A percentile compares a stretch with the other conserved stretches of the same genome.
These are phyloP conservation scores for Octopus sinensis DNA, from an alignment of 1,140 invertebrate species.

Conservation along the genomic window DNA sequence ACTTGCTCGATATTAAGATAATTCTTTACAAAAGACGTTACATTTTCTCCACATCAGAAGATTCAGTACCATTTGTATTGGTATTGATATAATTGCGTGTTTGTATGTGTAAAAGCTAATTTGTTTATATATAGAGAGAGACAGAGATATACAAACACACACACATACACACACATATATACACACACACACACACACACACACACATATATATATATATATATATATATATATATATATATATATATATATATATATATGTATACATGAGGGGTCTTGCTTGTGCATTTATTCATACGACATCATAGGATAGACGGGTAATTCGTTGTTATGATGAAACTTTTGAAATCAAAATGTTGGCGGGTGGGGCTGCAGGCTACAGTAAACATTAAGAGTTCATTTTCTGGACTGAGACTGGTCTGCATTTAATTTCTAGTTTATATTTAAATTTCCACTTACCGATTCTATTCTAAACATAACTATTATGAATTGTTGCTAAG, in stretches of 20 bases:
- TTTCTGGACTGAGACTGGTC: too few species aligned
- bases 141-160: slow-evolving; percentile 8
- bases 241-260: neutral
- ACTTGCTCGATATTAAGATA: too few species aligned
- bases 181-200: slow-evolving; percentile 9
- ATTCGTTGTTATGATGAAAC: too few species aligned
- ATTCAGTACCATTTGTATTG: neutral
- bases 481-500: too few species aligned
- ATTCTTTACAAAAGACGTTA: too few species aligned
- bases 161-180: slow-evolving; percentile 17
- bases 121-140: neutral
- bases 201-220: slow-evolving; percentile 14
- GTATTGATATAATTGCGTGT: neutral
- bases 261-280: neutral
- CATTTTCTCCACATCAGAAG: neutral
- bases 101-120: neutral
- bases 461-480: too few species aligned
- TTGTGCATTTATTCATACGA: neutral
- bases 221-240: neutral
- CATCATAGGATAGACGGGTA: too few species aligned
- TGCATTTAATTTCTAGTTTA: too few species aligned
- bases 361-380: too few species aligned
- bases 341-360: too few species aligned
- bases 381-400: too few species aligned
- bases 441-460: too few species aligned